These are phyloP conservation scores for Spatulosminthurus flaviceps DNA, from an alignment of 2,888 invertebrate genomes.

Conservation along the genomic window DNA sequence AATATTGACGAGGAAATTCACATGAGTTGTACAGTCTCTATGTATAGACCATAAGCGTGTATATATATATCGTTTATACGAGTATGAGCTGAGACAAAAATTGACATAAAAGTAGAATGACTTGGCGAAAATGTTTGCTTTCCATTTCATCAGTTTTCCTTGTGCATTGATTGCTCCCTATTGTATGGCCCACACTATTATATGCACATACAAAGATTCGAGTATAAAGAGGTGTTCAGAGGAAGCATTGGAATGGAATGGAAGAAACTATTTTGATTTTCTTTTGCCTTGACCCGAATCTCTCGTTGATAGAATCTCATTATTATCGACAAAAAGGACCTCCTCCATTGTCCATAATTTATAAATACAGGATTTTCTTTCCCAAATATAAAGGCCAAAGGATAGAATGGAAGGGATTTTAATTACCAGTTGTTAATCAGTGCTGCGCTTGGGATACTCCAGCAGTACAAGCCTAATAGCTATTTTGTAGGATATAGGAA, in stretches of 20 bases:
- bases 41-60: too few species aligned
- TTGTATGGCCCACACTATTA: too few species aligned
- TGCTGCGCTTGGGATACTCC: too few species aligned
- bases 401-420: background rate
- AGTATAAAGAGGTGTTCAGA: background rate
- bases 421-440: too few species aligned
- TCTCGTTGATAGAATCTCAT: background rate
- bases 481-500: background rate
- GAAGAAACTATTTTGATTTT: slow-evolving; percentile 8
- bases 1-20: too few species aligned
- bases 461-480: too few species aligned
- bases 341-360: background rate
- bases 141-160: slow-evolving; percentile 34
- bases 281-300: slow-evolving; percentile 35
- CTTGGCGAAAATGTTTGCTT: slow-evolving; percentile 38
- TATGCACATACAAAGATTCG: background rate
- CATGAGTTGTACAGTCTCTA: too few species aligned
- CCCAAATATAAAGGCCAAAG: background rate
- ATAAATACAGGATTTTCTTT: background rate
- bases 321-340: background rate
- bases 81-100: background rate
- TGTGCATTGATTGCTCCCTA: too few species aligned
- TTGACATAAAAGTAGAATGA: slow-evolving; percentile 37
- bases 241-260: background rate
- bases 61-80: too few species aligned